Evolutionary conservation across 2,888 invertebrate species (phyloP).

Genomic region (Pomacea canaliculata): DNA sequence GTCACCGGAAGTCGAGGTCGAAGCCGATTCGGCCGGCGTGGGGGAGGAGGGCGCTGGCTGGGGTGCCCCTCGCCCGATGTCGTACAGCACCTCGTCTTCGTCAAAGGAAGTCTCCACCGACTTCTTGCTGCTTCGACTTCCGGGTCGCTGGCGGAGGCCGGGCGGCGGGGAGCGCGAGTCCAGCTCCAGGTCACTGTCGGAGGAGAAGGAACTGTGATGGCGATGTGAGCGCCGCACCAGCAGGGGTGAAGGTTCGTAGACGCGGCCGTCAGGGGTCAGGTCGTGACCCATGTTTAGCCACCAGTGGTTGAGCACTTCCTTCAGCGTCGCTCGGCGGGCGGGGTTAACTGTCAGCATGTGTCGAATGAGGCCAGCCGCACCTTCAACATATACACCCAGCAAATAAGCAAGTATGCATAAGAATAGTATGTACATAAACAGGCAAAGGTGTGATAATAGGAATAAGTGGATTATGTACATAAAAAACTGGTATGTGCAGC

Average conservation of each 20-base stretch:
- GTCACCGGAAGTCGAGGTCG: neutral
- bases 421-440: neutral
- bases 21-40: neutral
- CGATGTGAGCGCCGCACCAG: slow-evolving; percentile 24
- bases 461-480: no score
- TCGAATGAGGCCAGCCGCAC: slow-evolving; percentile 92
- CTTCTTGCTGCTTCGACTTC: slow-evolving; percentile 5
- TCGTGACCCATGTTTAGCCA: slow-evolving; percentile 84
- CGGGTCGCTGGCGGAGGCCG: slow-evolving; percentile 5
- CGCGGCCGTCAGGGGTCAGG: slow-evolving; percentile 50
- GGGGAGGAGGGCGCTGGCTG: neutral
- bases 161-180: slow-evolving; percentile 26
- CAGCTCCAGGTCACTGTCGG: slow-evolving; percentile 50
- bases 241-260: slow-evolving; percentile 39
- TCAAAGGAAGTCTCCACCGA: slow-evolving; percentile 25
- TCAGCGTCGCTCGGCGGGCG: slow-evolving; percentile 88
- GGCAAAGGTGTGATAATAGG: no score
- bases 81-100: slow-evolving; percentile 23
- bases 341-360: slow-evolving; percentile 96
- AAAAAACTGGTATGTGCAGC: no score
- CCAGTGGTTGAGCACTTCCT: slow-evolving; percentile 94
- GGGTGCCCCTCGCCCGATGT: slow-evolving; percentile 7
- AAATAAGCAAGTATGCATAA: neutral
- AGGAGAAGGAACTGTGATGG: slow-evolving; percentile 40
- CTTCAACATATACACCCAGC: slow-evolving; percentile 71